Evolutionary conservation across 2,797 vertebrate species (phyloP), one percentile per base, ranked within the genome.

Genomic region (Anguilla pacifica): DNA sequence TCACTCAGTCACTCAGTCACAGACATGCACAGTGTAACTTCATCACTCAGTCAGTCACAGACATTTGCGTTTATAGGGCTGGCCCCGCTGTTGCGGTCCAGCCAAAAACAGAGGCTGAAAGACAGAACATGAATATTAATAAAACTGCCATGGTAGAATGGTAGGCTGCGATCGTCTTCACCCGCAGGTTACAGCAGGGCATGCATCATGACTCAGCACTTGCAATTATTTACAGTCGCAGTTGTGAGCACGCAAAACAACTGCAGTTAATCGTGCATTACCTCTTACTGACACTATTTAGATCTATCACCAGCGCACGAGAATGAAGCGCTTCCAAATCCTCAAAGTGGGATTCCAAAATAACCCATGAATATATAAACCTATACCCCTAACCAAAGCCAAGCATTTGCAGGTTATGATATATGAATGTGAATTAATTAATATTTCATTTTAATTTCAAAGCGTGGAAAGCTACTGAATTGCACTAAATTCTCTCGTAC

Each of bases 361-460:
- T 90, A 91, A 90, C 87, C 89, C 87, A 53, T 89, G 91, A 90
- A 88, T 10, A 72, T 3, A 70, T 7, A 25, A 72, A n/a, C 3
- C n/a, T n/a, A 90, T 88, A 86, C 92, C 91, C 91, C 11, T 49
- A 28, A 77, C 88, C 83, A 85, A 83, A 89, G 93, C 90, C 91
- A 88, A 92, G 91, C 91, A 86, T 93, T 91, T 86, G 43, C 43
- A 43, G 43, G 43, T 43, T 43, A 43, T 5, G 43, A 43, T 43
- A 43, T 43, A 43, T 43, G 43, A 43, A 43, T 43, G 43, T 43
- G 88, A 92, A 15, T 88, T 95, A 93, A 94, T 95, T 91, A 94
- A 96, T 95, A 95, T 95, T 95, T 93, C 86, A 94, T 94, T 86
- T 90, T 86, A 85, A 88, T 92, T 94, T 91, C 89, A 86, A 31